phyloP scores from a whole-genome alignment of 2,113 vertebrate species.

The Thamnophis sirtalis region DNA sequence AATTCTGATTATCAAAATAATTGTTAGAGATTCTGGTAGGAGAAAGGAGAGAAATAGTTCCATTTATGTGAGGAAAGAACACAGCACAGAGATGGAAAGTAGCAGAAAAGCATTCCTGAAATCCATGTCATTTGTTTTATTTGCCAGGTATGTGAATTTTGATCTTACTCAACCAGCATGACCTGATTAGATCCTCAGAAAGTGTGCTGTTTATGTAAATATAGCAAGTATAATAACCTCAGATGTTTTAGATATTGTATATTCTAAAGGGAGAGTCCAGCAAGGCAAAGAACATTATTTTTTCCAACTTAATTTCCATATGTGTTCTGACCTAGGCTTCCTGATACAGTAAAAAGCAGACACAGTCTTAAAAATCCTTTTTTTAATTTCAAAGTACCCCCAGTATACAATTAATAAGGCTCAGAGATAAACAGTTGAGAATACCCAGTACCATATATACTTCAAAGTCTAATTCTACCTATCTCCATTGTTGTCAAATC shows the following conservation, averaged over 20 bases:
- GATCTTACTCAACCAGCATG: background rate
- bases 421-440: background rate
- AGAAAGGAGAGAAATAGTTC: background rate
- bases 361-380: no score
- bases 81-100: background rate
- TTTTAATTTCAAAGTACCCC: no score
- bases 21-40: background rate
- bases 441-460: background rate
- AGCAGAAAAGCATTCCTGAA: background rate
- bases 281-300: background rate
- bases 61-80: background rate
- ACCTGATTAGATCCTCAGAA: background rate
- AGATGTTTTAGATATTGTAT: background rate
- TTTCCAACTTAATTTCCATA: background rate
- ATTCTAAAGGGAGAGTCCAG: background rate
- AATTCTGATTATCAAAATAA: background rate
- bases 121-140: background rate
- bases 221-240: background rate
- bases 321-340: no score
- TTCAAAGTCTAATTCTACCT: background rate
- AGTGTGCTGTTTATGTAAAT: background rate
- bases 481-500: background rate
- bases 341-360: no score
- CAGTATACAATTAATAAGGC: background rate
- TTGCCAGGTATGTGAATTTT: background rate